Base-by-base conservation (phyloP, 2,888 invertebrate genomes). In the Trissoscelio sp. region DNA sequence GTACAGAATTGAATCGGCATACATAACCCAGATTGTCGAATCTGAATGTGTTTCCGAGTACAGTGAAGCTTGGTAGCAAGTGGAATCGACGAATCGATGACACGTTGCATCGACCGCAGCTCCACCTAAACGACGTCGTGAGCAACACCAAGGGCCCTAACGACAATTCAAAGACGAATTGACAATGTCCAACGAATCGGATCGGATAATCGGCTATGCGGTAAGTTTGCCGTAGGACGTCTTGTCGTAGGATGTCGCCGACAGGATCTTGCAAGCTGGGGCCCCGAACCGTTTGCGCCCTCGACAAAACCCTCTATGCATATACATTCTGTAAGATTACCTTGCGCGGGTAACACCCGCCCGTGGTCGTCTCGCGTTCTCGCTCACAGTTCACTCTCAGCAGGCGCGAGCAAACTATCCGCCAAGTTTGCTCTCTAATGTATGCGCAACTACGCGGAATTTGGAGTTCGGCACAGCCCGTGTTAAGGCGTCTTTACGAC, bases 241-340 rank as follows among this genome's bases (percentile, higher is more conserved):
- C 89, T 90, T 89, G 90, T 89, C 88, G 88, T 83, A 85, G 88
- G 86, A 89, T 89, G 88, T 88, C 87, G 86, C 82, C 83, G 84
- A 82, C 85, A 85, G 86, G 88, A 88, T 89, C 90, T 85, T 87
- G 91, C 91, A 91, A 91, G 91, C 91, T 90, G n/a, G 91, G 88
- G 89, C 86, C 85, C 80, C 69, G 81, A 83, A 73, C 83, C 82
- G 79, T 69, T 66, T 73, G 69, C 69, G 83, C 77, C 83, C 64
- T 78, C 79, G 73, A 83, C 84, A 85, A 85, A 85, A 86, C 85
- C 90, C 90, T 91, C 91, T 91, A 91, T 91, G 91, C 91, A 91
- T 91, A 91, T 91, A 91, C 91, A 91, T 91, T 91, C 91, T 91
- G 91, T 91, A 91, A 91, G 90, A 91, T 91, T 91, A 91, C 91